Conservation (phyloP, 2,113 vertebrate species). For the Vidua macroura region DNA sequence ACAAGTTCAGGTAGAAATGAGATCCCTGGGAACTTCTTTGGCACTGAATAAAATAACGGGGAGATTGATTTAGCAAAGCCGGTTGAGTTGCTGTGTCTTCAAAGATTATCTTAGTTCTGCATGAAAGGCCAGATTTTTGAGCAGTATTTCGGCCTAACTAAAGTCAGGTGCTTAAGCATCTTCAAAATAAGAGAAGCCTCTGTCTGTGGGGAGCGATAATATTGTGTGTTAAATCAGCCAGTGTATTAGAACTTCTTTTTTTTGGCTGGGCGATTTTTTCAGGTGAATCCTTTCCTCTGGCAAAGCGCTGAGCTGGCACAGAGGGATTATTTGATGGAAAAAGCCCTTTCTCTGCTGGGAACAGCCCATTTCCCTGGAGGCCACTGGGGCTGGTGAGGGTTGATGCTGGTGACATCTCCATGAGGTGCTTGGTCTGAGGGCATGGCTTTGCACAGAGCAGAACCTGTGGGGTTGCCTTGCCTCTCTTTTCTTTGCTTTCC, state of each 20-base stretch:
- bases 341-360: neutral
- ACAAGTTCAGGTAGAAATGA: slow-evolving; percentile 44
- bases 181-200: slow-evolving; percentile 14
- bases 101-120: slow-evolving; percentile 25
- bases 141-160: neutral
- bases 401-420: neutral
- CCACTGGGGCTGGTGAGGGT: rapidly evolving
- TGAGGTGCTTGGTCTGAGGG: neutral
- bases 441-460: neutral
- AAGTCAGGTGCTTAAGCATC: slow-evolving; percentile 35
- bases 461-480: neutral
- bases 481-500: neutral
- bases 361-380: neutral
- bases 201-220: slow-evolving; percentile 38
- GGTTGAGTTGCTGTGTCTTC: neutral
- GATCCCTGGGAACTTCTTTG: slow-evolving; percentile 31
- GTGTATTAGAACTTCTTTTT: neutral
- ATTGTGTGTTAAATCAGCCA: neutral
- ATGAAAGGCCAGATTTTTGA: neutral
- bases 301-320: neutral
- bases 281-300: neutral
- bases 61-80: neutral
- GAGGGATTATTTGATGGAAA: neutral
- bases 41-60: neutral
- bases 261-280: neutral